Evolutionary conservation across 1,140 invertebrate genomes (phyloP).

Genomic region (Heliothis virescens): DNA sequence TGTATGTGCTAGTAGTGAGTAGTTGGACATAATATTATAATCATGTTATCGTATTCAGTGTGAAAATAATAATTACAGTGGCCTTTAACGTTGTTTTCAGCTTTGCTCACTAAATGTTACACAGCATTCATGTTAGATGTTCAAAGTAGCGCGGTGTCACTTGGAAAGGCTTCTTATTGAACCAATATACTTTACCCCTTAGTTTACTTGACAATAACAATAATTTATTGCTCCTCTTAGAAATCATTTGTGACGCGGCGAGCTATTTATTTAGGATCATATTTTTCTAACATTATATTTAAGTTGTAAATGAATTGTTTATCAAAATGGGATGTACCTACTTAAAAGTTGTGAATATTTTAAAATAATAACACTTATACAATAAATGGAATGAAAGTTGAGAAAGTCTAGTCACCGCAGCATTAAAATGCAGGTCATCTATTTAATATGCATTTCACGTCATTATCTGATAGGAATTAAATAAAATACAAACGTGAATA

Average conservation of each 20-base stretch:
- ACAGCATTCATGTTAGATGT: slow-evolving; percentile 18
- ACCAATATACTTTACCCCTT: background rate
- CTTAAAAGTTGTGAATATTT: slow-evolving; percentile 57
- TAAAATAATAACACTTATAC: slow-evolving; percentile 47
- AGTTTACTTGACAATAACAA: background rate
- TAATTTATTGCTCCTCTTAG: slow-evolving; percentile 28
- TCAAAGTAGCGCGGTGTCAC: background rate
- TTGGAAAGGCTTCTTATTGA: background rate
- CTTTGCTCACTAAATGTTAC: slow-evolving; percentile 47
- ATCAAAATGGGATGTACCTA: slow-evolving; percentile 49
- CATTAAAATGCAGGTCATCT: slow-evolving; percentile 64
- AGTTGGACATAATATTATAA: slow-evolving; percentile 38
- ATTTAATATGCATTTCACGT: slow-evolving; percentile 56
- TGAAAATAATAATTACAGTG: slow-evolving; percentile 48
- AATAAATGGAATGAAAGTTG: slow-evolving; percentile 38
- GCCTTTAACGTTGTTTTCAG: slow-evolving; percentile 48
- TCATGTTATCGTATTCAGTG: slow-evolving; percentile 46
- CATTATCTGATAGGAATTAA: slow-evolving; percentile 47
- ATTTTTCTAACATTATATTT: slow-evolving; percentile 46
- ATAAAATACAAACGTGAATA: slow-evolving; percentile 46
- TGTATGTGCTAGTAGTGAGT: slow-evolving; percentile 51
- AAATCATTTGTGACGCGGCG: slow-evolving; percentile 4
- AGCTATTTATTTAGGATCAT: slow-evolving; percentile 38
- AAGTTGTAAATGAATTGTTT: slow-evolving; percentile 48
- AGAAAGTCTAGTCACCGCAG: slow-evolving; percentile 78